Evolutionary conservation across 2,797 vertebrate species (phyloP), one percentile per base, ranked within the genome.

Genomic region (Chanos chanos): DNA sequence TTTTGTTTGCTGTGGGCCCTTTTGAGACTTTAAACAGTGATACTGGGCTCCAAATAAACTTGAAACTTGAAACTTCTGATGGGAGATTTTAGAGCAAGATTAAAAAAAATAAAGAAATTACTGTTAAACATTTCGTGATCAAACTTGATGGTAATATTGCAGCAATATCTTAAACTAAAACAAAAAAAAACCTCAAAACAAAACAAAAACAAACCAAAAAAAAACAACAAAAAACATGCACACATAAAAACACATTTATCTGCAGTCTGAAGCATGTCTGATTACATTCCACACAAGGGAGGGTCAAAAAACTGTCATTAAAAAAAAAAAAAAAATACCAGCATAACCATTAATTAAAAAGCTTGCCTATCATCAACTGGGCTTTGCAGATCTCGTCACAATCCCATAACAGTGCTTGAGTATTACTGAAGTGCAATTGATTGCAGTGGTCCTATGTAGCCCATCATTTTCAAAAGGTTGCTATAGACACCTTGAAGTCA

Each of bases 361-460:
- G n/a, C n/a, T n/a, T 43, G 40, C 40, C 43, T 40, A 22, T 43
- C 40, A 22, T 16, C 7, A 19, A 50, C 40, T 55, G 54, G 25
- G 33, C 55, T 69, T 55, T 22, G 55, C 1, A n/a, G 27, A 21
- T 50, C 37, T 49, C 65, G 47, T 71, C 72, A 81, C 83, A 83
- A 85, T 86, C 77, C 68, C 73, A 68, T 80, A 71, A 37, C 51
- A 33, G 74, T 80, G 76, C 77, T n/a, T 64, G 68, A 43, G 52
- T 56, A 61, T 49, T 41, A 53, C 43, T 53, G 45, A 69, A 67
- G 69, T 68, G 64, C 60, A 63, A 60, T 48, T 8, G 24, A 8
- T 44, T 41, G 25, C 34, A 75, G 75, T 70, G 73, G 65, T 77
- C 61, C 44, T 64, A 36, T 61, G 41, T 33, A 70, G 49, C 40